These are phyloP conservation scores for Oxygymnocypris stewartii DNA, from an alignment of 2,113 vertebrate species.

Conservation along the genomic window DNA sequence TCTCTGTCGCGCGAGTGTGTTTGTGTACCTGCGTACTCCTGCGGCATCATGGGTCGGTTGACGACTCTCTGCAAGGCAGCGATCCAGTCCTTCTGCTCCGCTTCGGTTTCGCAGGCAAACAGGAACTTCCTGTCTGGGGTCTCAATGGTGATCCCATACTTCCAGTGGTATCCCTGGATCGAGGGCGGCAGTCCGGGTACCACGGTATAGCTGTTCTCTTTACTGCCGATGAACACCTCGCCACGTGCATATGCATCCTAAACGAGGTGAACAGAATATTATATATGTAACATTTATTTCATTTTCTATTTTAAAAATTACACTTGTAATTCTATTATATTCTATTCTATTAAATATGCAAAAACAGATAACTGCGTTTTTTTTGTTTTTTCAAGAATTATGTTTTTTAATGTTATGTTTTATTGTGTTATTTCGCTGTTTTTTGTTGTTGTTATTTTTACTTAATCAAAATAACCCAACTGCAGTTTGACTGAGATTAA, in stretches of 20 bases:
- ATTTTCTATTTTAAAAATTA: too few relatives aligned
- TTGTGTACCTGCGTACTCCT: slow-evolving; percentile 91
- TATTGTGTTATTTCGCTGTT: too few relatives aligned
- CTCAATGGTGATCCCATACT: slow-evolving; percentile 91
- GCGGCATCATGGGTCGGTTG: slow-evolving; percentile 93
- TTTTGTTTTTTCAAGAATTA: too few relatives aligned
- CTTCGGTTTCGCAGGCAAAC: slow-evolving; percentile 90
- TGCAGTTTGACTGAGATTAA: too few relatives aligned
- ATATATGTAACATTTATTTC: not conserved
- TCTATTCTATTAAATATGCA: too few relatives aligned
- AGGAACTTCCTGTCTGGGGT: slow-evolving; percentile 95
- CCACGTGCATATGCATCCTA: slow-evolving; percentile 95
- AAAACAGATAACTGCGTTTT: too few relatives aligned
- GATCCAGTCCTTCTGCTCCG: slow-evolving; percentile 89
- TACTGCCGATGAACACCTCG: slow-evolving; percentile 97
- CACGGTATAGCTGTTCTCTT: slow-evolving; percentile 92
- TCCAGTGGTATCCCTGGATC: slow-evolving; percentile 92
- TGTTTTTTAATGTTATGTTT: too few relatives aligned
- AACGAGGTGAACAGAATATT: not conserved
- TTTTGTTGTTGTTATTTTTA: too few relatives aligned
- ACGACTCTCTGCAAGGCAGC: slow-evolving; percentile 90
- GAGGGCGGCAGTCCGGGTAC: slow-evolving; percentile 83
- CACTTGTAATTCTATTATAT: too few relatives aligned
- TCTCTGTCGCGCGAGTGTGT: not conserved
- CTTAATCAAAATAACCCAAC: too few relatives aligned